phyloP scores from a whole-genome alignment of 2,113 vertebrate species.

The Spea multiplicata region DNA sequence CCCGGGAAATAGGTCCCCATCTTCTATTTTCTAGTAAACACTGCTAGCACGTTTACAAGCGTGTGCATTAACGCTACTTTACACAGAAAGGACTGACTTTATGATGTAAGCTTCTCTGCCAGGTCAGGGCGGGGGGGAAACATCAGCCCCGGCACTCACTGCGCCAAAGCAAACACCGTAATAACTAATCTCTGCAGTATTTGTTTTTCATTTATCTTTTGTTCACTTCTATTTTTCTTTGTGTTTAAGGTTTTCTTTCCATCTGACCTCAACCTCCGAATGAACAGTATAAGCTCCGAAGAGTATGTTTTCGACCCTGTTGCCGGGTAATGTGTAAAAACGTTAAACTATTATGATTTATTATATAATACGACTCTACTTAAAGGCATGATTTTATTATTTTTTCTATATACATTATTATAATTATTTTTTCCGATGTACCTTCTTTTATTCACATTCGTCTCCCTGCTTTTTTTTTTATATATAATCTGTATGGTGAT shows the following conservation, averaged over 20 bases:
- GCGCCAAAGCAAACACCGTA: slow-evolving; percentile 8
- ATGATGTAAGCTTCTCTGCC: neutral
- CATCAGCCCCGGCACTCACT: neutral
- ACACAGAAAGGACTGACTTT: neutral
- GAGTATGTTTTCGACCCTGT: slow-evolving; percentile 82
- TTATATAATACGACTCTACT: too few relatives aligned
- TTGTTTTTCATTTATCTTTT: slow-evolving; percentile 25
- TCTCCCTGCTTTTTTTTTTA: too few relatives aligned
- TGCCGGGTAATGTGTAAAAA: slow-evolving; percentile 64
- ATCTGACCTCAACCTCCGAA: slow-evolving; percentile 89
- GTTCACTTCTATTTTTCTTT: slow-evolving; percentile 55
- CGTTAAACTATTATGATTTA: neutral
- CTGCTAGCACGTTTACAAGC: neutral
- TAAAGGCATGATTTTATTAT: too few relatives aligned
- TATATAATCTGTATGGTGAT: too few relatives aligned
- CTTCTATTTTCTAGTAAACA: neutral
- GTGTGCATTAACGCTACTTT: neutral
- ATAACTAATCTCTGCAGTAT: slow-evolving; percentile 13
- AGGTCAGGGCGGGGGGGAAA: neutral
- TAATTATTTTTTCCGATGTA: too few relatives aligned
- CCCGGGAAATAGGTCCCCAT: neutral
- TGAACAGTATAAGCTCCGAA: slow-evolving; percentile 86
- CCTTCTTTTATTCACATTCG: too few relatives aligned
- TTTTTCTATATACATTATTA: too few relatives aligned
- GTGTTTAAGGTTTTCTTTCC: slow-evolving; percentile 87